Percentiles rank a stretch among this genome's conserved stretches.
Conservation (phyloP, 2,888 invertebrate species). For the Coecobrya sp. region DNA sequence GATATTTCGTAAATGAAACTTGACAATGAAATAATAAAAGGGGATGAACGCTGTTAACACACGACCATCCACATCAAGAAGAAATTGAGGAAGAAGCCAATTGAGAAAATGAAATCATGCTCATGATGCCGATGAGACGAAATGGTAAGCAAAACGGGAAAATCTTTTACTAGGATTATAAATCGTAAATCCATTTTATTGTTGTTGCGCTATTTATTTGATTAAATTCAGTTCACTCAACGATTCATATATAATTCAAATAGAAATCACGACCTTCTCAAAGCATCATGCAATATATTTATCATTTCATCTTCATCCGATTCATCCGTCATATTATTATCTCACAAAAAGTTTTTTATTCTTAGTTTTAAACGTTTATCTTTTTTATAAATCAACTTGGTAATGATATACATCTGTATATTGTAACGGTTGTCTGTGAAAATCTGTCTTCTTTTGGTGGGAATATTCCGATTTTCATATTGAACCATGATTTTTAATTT, state of each 20-base stretch:
- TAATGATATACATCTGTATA: no score
- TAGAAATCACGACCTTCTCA: conserved; percentile 8
- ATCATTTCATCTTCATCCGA: not conserved
- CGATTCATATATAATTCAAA: not conserved
- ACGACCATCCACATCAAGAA: not conserved
- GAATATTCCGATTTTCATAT: not conserved
- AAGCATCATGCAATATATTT: not conserved
- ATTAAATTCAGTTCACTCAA: not conserved
- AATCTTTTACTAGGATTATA: not conserved
- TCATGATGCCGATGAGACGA: not conserved
- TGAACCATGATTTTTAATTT: not conserved
- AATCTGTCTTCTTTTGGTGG: no score
- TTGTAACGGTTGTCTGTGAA: no score
- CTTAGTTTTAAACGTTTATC: no score
- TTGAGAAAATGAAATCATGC: conserved; percentile 34
- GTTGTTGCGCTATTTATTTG: not conserved
- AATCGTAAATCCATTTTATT: conserved; percentile 5
- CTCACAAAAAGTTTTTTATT: not conserved
- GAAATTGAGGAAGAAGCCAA: conserved; percentile 62
- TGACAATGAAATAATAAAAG: conserved; percentile 9
- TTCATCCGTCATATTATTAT: not conserved
- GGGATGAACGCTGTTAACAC: not conserved
- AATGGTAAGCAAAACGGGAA: no score
- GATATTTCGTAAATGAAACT: conserved; percentile 4
- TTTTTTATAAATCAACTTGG: no score